Percentiles rank a stretch among this genome's conserved stretches.
phyloP scores from a whole-genome alignment of 2,888 invertebrate species.

The Homarus gammarus region DNA sequence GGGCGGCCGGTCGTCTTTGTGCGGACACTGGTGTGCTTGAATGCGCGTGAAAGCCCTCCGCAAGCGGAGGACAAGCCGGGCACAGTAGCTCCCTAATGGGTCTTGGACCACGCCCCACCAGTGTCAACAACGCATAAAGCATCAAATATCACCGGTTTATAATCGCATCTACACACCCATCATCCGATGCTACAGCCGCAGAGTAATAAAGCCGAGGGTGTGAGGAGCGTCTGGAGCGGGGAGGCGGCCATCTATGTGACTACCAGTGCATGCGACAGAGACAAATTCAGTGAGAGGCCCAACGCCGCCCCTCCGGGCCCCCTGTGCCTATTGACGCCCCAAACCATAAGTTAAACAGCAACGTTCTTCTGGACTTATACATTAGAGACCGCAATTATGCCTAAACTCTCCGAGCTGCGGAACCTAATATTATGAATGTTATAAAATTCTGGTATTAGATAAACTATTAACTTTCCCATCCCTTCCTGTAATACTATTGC shows the following conservation, averaged over 20 bases:
- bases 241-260: neutral
- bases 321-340: constrained; percentile 5
- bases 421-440: too few relatives aligned
- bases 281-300: neutral
- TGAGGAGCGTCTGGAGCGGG: neutral
- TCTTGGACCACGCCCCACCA: constrained; percentile 29
- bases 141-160: constrained; percentile 34
- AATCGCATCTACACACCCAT: constrained; percentile 38
- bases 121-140: constrained; percentile 56
- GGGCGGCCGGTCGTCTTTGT: constrained; percentile 37
- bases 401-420: too few relatives aligned
- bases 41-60: constrained; percentile 39
- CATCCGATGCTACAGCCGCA: constrained; percentile 14
- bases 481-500: too few relatives aligned
- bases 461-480: too few relatives aligned
- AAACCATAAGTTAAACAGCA: too few relatives aligned
- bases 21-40: constrained; percentile 43
- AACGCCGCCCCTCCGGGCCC: neutral
- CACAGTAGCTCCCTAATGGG: neutral
- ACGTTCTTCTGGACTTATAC: too few relatives aligned
- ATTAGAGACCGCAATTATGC: too few relatives aligned
- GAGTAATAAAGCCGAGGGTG: neutral
- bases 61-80: constrained; percentile 36
- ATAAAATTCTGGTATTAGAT: too few relatives aligned
- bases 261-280: constrained; percentile 1